Evolutionary conservation across 2,797 vertebrate genomes (phyloP).

Genomic region (Tragelaphus eurycerus): DNA sequence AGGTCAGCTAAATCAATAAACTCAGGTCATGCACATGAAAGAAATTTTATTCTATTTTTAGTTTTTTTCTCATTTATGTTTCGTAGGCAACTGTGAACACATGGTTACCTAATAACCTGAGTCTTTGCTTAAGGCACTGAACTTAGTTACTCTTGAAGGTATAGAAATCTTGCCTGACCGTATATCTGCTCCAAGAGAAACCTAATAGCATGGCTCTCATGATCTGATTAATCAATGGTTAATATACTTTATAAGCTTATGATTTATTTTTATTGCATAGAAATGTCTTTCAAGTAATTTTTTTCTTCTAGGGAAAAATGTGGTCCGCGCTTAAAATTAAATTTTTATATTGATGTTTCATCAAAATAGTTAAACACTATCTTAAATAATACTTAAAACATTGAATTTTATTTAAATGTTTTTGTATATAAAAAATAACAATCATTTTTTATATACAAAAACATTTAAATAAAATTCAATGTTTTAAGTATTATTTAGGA

Average conservation of each 20-base stretch:
- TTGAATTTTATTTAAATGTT: slow-evolving; percentile 40
- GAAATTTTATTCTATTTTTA: neutral
- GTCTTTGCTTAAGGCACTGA: neutral
- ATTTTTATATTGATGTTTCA: slow-evolving; percentile 25
- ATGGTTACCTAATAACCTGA: neutral
- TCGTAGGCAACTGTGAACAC: neutral
- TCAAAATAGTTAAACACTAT: slow-evolving; percentile 36
- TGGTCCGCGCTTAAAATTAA: slow-evolving; percentile 20
- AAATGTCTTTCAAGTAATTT: slow-evolving; percentile 57
- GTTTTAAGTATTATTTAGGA: slow-evolving; percentile 15
- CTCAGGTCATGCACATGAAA: neutral
- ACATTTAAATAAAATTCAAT: slow-evolving; percentile 40
- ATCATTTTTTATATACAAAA: neutral
- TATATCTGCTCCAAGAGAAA: neutral
- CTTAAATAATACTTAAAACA: slow-evolving; percentile 14
- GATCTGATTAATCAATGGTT: slow-evolving; percentile 47
- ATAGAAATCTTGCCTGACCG: neutral
- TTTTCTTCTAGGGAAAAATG: slow-evolving; percentile 18
- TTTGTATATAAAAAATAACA: neutral
- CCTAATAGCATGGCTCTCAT: neutral
- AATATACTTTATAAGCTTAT: slow-evolving; percentile 42
- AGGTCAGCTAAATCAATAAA: neutral
- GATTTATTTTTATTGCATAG: slow-evolving; percentile 59
- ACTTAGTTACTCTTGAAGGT: neutral
- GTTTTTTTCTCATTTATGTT: neutral